Evolutionary conservation across 2,888 invertebrate species (phyloP), one percentile per base, ranked within the genome.

Genomic region (Orchestes rusci): DNA sequence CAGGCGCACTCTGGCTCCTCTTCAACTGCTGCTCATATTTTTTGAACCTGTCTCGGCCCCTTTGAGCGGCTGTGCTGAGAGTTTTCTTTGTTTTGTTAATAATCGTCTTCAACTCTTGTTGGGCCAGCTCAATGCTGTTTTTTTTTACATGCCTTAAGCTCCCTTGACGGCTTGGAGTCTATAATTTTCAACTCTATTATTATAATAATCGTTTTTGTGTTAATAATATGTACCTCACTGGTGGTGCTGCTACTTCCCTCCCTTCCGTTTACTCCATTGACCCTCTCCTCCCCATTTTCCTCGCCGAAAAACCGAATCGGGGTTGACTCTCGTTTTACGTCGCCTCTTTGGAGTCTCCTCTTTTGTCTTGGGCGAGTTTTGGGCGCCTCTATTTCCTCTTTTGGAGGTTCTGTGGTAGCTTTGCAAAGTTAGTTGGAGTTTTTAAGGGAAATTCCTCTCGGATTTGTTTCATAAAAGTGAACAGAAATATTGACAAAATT

Each of bases 1-100:
- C 51, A 23, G 75, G 73, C 10, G 73, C 72, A 2, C 78, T 78
- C 58, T 75, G 75, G 19, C 78, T 77, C 44, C 79, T 65, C 43
- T 76, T 73, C 10, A 54, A 50, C 36, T 63, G 63, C 42, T 62
- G 62, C 10, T 59, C 58, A 12, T 54, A 48, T 44, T 59, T 63
- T 38, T 56, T 56, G 23, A 59, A 56, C 31, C 56, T 52, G 4
- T 59, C 57, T 10, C 59, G 51, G 5, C 64, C 60, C 37, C 59
- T 50, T 28, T 53, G 53, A 3, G 61, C 58, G 15, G 56, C 59
- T 33, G 54, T 52, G 7, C 55, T 53, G 8, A 67, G 49, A 13
- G 60, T 60, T 39, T 60, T 62, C 51, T 66, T 69, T 0, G 67
- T 66, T 58, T 62, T 65, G 35, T 63, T 61, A 27, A 39, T 37